phyloP scores from a whole-genome alignment of 2,797 vertebrate species.

The Amphiprion clarkii region DNA sequence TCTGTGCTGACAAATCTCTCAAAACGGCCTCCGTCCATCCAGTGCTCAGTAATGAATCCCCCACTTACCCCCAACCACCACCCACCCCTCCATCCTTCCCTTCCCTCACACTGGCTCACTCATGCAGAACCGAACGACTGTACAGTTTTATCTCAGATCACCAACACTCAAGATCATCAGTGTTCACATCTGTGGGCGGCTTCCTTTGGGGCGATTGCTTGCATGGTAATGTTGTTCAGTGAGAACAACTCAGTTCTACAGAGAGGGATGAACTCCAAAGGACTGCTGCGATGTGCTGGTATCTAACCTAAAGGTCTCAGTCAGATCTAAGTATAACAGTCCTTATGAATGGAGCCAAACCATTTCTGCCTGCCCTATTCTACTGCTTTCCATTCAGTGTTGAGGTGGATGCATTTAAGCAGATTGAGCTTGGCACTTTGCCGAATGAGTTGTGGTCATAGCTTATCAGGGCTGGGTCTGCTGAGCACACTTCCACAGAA shows the following conservation, averaged over 20 bases:
- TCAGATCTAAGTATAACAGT: slow-evolving; percentile 36
- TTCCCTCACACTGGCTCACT: slow-evolving; percentile 49
- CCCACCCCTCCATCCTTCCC: slow-evolving; percentile 15
- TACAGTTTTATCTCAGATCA: slow-evolving; percentile 77
- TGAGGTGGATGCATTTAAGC: slow-evolving; percentile 50
- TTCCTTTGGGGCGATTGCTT: slow-evolving; percentile 62
- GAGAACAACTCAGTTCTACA: slow-evolving; percentile 36
- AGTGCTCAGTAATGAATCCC: slow-evolving; percentile 54
- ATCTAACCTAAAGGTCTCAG: slow-evolving; percentile 44
- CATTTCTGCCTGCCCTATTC: slow-evolving; percentile 29
- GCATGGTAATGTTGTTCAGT: slow-evolving; percentile 40
- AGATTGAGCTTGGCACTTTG: slow-evolving; percentile 53
- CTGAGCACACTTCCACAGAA: slow-evolving; percentile 47
- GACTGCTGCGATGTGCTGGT: slow-evolving; percentile 30
- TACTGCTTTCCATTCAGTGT: slow-evolving; percentile 37
- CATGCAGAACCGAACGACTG: slow-evolving; percentile 72
- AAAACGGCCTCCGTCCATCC: slow-evolving; percentile 40
- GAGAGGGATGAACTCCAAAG: slow-evolving; percentile 34
- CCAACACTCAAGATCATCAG: slow-evolving; percentile 77
- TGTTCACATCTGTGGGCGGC: slow-evolving; percentile 73
- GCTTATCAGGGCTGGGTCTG: slow-evolving; percentile 69
- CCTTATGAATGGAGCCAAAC: slow-evolving; percentile 36
- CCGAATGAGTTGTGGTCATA: slow-evolving; percentile 44
- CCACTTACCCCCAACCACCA: not conserved
- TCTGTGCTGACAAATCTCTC: slow-evolving; percentile 38